Evolutionary conservation across 2,797 vertebrate species (phyloP).

Genomic region (Fistularia tabacaria): DNA sequence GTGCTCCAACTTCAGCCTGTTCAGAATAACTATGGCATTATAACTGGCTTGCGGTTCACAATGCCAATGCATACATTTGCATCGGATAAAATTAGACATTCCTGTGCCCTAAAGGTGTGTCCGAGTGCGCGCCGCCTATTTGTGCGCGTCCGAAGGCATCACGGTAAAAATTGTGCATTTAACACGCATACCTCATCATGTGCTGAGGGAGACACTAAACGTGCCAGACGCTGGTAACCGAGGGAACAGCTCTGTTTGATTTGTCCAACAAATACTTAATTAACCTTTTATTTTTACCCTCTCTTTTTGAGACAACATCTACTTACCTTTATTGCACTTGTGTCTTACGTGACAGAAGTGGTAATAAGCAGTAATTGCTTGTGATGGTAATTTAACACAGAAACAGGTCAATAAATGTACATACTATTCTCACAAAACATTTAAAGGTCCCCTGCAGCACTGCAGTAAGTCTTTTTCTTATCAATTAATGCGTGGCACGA

Average conservation of each 20-base stretch:
- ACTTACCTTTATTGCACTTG: too few species aligned
- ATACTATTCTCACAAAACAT: too few species aligned
- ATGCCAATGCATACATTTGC: slow-evolving; percentile 56
- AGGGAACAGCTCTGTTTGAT: slow-evolving; percentile 1
- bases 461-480: neutral
- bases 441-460: too few species aligned
- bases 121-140: neutral
- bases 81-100: slow-evolving; percentile 56
- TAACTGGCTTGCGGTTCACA: slow-evolving; percentile 65
- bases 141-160: neutral
- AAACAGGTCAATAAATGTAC: too few species aligned
- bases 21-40: slow-evolving; percentile 55
- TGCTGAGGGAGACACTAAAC: too few species aligned
- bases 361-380: too few species aligned
- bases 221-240: too few species aligned
- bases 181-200: too few species aligned
- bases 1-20: slow-evolving; percentile 59
- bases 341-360: too few species aligned
- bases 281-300: too few species aligned
- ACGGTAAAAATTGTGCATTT: neutral
- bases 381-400: too few species aligned
- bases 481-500: neutral
- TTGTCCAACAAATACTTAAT: slow-evolving; percentile 3
- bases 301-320: too few species aligned
- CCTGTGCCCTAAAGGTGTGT: slow-evolving; percentile 29